Conservation (phyloP, 1,140 invertebrate genomes). For the Drosophila nasuta region DNA sequence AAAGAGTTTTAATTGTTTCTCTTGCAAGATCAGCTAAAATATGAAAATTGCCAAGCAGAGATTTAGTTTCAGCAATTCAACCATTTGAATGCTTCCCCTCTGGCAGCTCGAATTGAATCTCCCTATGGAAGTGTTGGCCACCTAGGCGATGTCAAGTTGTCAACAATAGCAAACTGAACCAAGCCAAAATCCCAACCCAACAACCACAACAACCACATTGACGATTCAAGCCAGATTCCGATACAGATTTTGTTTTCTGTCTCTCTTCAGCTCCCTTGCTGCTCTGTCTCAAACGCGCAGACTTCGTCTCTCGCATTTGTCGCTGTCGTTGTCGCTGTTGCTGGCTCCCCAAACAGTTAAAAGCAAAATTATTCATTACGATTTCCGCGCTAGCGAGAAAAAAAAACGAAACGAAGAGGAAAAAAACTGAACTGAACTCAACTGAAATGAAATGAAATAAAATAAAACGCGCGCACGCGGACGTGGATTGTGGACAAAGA, state of each 20-base stretch:
- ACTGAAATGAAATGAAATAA: conserved; percentile 30
- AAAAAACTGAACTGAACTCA: conserved; percentile 1
- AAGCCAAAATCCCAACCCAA: conserved; percentile 57
- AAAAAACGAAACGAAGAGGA: conserved; percentile 32
- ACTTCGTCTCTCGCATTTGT: not conserved
- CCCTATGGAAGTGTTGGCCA: conserved; percentile 6
- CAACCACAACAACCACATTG: conserved; percentile 31
- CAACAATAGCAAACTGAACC: conserved; percentile 51
- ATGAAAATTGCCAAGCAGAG: too few relatives aligned
- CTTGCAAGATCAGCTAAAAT: too few relatives aligned
- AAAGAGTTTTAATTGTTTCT: too few relatives aligned
- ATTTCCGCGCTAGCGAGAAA: conserved; percentile 71
- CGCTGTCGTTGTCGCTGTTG: not conserved
- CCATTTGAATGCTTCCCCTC: not conserved
- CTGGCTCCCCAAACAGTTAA: conserved; percentile 61
- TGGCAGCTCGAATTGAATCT: not conserved
- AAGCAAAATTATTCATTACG: conserved; percentile 81
- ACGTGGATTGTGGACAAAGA: conserved; percentile 28
- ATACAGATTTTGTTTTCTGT: conserved; percentile 51
- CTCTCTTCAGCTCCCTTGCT: not conserved
- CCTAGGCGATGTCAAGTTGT: conserved; percentile 52
- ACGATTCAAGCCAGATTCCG: conserved; percentile 69
- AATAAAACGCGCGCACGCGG: conserved; percentile 42
- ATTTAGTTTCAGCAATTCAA: not conserved
- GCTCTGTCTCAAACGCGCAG: not conserved